A percentile compares a stretch with the other conserved stretches of the same genome.
These are phyloP conservation scores for Caenorhabditis sulstoni DNA, from an alignment of 2,888 invertebrate species.

Conservation along the genomic window DNA sequence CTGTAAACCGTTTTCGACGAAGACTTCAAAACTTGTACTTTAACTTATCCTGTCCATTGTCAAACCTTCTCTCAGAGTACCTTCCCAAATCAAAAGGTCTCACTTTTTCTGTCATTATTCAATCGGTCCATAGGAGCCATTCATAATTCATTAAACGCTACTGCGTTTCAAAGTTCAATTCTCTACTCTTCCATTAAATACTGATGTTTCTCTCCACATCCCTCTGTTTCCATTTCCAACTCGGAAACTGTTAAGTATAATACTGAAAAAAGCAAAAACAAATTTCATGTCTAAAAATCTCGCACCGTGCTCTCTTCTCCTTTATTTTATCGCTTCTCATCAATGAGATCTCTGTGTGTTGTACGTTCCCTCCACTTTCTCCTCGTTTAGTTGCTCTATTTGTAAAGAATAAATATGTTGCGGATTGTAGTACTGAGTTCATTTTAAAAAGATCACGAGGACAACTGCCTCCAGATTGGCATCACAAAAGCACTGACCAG, in stretches of 20 bases:
- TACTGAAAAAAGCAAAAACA: constrained; percentile 17
- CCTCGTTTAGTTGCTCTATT: neutral
- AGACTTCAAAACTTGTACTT: no score
- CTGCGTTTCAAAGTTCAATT: no score
- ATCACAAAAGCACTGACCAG: neutral
- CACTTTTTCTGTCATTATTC: no score
- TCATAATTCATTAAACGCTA: no score
- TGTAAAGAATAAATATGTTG: neutral
- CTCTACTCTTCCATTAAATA: neutral
- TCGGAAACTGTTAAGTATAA: neutral
- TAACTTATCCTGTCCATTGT: no score
- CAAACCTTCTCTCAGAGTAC: no score
- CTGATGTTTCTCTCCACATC: no score
- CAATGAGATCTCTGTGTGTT: constrained; percentile 8
- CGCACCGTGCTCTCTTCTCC: neutral
- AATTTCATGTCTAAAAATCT: constrained; percentile 13
- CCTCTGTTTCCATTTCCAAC: neutral
- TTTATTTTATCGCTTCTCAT: constrained; percentile 32
- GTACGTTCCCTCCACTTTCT: neutral
- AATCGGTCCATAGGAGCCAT: no score
- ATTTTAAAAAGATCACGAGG: neutral
- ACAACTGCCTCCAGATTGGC: neutral
- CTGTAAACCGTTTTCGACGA: neutral
- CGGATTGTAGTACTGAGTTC: neutral
- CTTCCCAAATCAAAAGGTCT: no score